Conservation (phyloP, 2,888 invertebrate species). For the Lasiommata megera region DNA sequence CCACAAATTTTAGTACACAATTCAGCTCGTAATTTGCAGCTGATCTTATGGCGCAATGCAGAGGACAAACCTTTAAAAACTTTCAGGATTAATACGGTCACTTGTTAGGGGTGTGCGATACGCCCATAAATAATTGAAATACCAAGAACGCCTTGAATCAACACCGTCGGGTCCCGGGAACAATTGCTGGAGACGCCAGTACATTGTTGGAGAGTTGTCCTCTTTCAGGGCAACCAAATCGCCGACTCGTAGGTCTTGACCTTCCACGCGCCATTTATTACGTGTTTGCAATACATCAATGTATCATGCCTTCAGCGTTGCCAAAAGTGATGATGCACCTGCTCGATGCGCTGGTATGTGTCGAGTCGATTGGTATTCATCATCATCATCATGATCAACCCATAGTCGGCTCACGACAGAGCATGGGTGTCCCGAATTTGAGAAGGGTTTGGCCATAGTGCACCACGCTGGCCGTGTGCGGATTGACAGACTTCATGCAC, state of each 20-base stretch:
- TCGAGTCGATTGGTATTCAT: neutral
- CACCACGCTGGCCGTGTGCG: too few relatives aligned
- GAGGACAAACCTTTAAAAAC: neutral
- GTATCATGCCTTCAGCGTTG: conserved; percentile 19
- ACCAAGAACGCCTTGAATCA: too few relatives aligned
- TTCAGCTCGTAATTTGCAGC: neutral
- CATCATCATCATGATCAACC: too few relatives aligned
- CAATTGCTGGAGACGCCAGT: conserved; percentile 19
- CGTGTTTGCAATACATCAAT: conserved; percentile 3
- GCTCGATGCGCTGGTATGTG: conserved; percentile 13
- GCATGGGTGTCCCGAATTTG: too few relatives aligned
- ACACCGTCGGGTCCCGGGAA: conserved; percentile 22
- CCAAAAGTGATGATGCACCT: conserved; percentile 22
- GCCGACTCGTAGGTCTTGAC: neutral
- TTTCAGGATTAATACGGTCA: neutral
- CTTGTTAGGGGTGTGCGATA: too few relatives aligned
- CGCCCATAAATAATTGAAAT: too few relatives aligned
- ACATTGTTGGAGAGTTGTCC: conserved; percentile 7
- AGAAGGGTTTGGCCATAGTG: too few relatives aligned
- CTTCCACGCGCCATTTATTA: neutral
- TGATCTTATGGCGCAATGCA: neutral
- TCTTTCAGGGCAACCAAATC: conserved; percentile 16
- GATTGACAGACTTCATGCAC: too few relatives aligned
- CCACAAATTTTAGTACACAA: neutral
- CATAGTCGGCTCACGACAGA: too few relatives aligned